phyloP scores from a whole-genome alignment of 1,140 invertebrate genomes.

The Pachypeltis micranthus region DNA sequence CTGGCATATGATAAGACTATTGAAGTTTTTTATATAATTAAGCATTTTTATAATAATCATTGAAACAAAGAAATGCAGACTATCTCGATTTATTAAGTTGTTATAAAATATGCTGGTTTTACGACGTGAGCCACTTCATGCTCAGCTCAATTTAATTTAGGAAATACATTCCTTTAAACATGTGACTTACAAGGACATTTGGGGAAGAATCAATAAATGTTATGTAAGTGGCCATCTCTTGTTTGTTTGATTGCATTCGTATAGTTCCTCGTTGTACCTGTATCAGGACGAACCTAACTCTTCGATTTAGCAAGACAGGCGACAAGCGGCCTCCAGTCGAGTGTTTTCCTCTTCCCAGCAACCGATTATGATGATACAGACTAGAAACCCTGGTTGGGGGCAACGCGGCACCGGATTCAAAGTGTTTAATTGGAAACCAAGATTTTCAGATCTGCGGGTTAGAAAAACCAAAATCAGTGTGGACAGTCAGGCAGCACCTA shows the following conservation, averaged over 20 bases:
- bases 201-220: slow-evolving; percentile 15
- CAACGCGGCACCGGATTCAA: no score
- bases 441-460: no score
- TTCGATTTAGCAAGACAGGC: no score
- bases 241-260: background rate
- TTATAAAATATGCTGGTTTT: slow-evolving; percentile 14
- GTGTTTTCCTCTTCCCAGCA: no score
- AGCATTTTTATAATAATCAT: slow-evolving; percentile 12
- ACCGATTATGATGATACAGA: no score
- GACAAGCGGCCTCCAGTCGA: no score
- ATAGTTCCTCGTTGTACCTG: background rate
- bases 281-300: no score
- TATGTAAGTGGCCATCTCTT: slow-evolving; percentile 15
- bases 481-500: no score
- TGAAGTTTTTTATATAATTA: slow-evolving; percentile 8
- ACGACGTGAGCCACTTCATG: slow-evolving; percentile 10
- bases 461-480: no score
- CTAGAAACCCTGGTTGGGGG: no score
- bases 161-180: slow-evolving; percentile 12
- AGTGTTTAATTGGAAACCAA: no score
- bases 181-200: slow-evolving; percentile 15
- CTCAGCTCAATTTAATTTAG: slow-evolving; percentile 14
- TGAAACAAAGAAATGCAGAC: slow-evolving; percentile 7
- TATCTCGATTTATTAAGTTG: slow-evolving; percentile 6
- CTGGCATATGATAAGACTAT: slow-evolving; percentile 9